Conservation (phyloP, 2,797 vertebrate genomes). For the Etheostoma perlongum region DNA sequence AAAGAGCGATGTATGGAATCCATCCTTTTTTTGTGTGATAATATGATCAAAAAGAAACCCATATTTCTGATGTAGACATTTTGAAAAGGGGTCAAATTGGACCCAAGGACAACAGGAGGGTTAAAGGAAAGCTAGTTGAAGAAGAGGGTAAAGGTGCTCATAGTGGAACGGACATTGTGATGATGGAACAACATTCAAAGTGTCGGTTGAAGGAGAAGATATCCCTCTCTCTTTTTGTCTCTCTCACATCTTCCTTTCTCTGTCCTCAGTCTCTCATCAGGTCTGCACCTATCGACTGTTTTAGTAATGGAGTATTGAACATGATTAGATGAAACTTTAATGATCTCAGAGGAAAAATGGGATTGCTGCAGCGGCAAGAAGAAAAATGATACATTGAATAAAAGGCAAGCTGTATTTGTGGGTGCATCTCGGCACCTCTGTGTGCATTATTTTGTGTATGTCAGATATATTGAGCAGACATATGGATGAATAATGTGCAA, state of each 20-base stretch:
- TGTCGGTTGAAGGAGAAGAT: neutral
- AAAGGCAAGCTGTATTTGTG: neutral
- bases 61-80: too few species aligned
- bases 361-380: neutral
- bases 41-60: too few species aligned
- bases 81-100: too few species aligned
- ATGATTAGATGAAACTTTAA: constrained; percentile 31
- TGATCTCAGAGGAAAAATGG: constrained; percentile 8
- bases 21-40: too few species aligned
- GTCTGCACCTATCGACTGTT: constrained; percentile 11
- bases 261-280: neutral
- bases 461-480: neutral
- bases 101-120: neutral
- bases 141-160: neutral
- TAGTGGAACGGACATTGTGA: neutral
- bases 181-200: constrained; percentile 4
- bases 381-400: constrained; percentile 1
- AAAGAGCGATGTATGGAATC: too few species aligned
- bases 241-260: constrained; percentile 1
- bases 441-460: neutral
- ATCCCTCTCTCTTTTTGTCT: neutral
- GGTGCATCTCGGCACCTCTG: neutral
- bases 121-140: neutral
- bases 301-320: constrained; percentile 20
- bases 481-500: neutral